A percentile compares a stretch with the other conserved stretches of the same genome.
These are phyloP conservation scores for Phthorimaea operculella DNA, from an alignment of 1,140 invertebrate species.

Conservation along the genomic window DNA sequence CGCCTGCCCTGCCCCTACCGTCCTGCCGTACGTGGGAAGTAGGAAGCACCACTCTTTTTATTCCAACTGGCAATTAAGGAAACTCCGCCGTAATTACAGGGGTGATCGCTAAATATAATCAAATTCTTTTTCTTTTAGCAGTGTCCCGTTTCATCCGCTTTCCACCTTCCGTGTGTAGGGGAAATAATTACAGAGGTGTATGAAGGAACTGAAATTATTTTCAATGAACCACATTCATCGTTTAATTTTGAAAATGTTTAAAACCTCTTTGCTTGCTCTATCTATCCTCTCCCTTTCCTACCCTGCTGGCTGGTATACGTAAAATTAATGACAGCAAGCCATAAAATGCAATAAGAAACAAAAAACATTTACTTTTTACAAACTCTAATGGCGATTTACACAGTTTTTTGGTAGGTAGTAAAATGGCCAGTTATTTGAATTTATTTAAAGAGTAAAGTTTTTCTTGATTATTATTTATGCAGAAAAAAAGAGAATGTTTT, in stretches of 20 bases:
- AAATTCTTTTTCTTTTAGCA: slow-evolving; percentile 38
- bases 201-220: neutral
- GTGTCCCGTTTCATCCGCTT: slow-evolving; percentile 22
- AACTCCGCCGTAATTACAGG: slow-evolving; percentile 60
- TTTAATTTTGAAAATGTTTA: too few species aligned
- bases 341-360: neutral
- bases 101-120: slow-evolving; percentile 65
- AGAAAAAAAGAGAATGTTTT: too few species aligned
- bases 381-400: neutral
- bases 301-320: too few species aligned
- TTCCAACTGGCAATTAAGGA: slow-evolving; percentile 59
- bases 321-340: neutral
- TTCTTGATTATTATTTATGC: too few species aligned
- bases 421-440: too few species aligned
- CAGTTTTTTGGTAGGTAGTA: neutral
- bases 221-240: too few species aligned
- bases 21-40: slow-evolving; percentile 45
- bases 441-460: too few species aligned
- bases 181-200: neutral
- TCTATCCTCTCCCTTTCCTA: too few species aligned
- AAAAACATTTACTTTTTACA: neutral
- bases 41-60: slow-evolving; percentile 59
- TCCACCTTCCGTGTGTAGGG: slow-evolving; percentile 10
- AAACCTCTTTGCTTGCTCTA: too few species aligned
- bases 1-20: slow-evolving; percentile 19